Percentiles rank a stretch among this genome's conserved stretches.
Conservation (phyloP, 2,797 vertebrate genomes). For the Parambassis ranga region DNA sequence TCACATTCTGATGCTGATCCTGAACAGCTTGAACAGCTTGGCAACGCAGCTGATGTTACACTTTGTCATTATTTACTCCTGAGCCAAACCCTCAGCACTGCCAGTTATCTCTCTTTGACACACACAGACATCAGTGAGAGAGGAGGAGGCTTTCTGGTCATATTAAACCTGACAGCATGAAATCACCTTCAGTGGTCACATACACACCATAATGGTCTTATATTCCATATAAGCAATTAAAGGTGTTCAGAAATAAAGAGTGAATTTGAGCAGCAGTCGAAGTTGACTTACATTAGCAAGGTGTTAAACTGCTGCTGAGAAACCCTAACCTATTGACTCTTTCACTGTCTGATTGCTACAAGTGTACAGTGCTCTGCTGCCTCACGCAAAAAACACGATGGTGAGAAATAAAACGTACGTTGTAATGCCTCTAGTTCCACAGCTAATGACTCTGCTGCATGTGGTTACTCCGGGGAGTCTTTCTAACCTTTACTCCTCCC, state of each 20-base stretch:
- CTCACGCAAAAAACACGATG: slow-evolving; percentile 6
- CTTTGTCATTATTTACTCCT: slow-evolving; percentile 31
- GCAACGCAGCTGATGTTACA: slow-evolving; percentile 24
- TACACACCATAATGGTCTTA: background rate
- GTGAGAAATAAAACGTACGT: slow-evolving; percentile 17
- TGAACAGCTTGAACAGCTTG: slow-evolving; percentile 25
- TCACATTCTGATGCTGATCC: too few species aligned
- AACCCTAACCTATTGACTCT: background rate
- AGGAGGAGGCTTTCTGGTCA: background rate
- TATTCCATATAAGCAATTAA: too few species aligned
- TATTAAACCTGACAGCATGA: background rate
- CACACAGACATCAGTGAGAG: background rate
- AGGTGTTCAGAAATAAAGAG: too few species aligned
- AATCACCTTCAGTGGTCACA: background rate
- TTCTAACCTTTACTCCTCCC: slow-evolving; percentile 63
- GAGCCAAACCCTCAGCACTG: slow-evolving; percentile 7
- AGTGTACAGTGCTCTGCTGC: background rate
- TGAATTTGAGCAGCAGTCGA: background rate
- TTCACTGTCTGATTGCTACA: background rate
- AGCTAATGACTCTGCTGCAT: slow-evolving; percentile 54
- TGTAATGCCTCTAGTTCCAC: slow-evolving; percentile 35
- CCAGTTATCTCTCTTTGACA: slow-evolving; percentile 10
- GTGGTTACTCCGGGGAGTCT: slow-evolving; percentile 49
- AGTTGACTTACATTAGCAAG: background rate
- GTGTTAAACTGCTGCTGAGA: background rate